Evolutionary conservation across 1,140 invertebrate species (phyloP), one percentile per base, ranked within the genome.

Genomic region (Lepidurus packardi): DNA sequence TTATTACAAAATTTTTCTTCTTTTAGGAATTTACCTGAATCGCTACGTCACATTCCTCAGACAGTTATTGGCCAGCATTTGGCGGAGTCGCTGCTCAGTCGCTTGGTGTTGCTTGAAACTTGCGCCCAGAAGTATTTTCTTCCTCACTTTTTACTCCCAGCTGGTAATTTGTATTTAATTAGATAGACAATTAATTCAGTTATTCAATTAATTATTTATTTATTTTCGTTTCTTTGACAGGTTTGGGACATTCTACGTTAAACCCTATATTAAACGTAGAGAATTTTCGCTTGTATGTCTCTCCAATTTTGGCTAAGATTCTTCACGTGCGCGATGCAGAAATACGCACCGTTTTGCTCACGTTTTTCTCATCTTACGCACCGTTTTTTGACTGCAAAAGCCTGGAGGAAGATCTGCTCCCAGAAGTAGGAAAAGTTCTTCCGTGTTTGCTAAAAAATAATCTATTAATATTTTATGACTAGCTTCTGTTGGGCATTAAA

Each of bases 401-500:
- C 83, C 82, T 94, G 0, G 88, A 90, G 34, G 85, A 85, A 41
- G 87, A 89, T 73, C 89, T 94, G 80, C 85, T 94, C 81, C 93
- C 92, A 24, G 91, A 92, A 86, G 89, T 91, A 85, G 82, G 76
- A 80, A 21, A 45, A 13, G 65, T 44, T 76, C n/a, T 24, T 8
- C 75, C 73, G 25, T n/a, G 43, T 80, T 44, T 79, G 3, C 13
- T 78, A 7, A 79, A 78, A 74, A 47, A 16, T 6, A 53, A 74
- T 24, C 21, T 25, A 13, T 25, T 41, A 13, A 34, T 73, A 34
- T 65, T 9, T 11, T 43, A 1, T 43, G 21, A 13, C 5, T 43
- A 92, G 89, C 83, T 95, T n/a, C 86, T 94, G 9, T 87, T 94
- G 21, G 93, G 93, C 5, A 92, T 94, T 80, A 92, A 92, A 84